phyloP scores from a whole-genome alignment of 2,113 vertebrate species.

The Shinisaurus crocodilurus region DNA sequence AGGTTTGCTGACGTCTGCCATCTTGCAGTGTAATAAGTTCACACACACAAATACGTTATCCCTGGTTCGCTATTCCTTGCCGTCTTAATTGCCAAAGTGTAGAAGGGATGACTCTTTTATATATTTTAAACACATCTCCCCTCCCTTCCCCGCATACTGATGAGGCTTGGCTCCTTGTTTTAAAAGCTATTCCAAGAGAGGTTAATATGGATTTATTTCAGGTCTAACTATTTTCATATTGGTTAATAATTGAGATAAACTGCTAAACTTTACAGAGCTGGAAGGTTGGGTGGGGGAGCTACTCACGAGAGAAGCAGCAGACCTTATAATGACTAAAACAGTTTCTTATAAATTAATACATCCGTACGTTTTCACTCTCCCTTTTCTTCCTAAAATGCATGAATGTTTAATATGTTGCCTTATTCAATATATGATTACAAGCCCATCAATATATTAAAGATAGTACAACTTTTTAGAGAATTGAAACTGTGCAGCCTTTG shows the following conservation, averaged over 20 bases:
- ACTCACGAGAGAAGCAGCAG: slow-evolving; percentile 41
- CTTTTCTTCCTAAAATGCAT: background rate
- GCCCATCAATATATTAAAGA: background rate
- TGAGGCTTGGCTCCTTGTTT: slow-evolving; percentile 25
- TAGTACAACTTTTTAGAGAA: background rate
- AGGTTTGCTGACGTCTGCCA: slow-evolving; percentile 64
- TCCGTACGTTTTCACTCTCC: slow-evolving; percentile 33
- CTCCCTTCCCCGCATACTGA: slow-evolving; percentile 3
- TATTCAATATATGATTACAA: background rate
- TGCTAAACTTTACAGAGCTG: slow-evolving; percentile 56
- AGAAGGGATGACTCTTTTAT: slow-evolving; percentile 17
- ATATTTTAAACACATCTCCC: slow-evolving; percentile 54
- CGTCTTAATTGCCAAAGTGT: slow-evolving; percentile 25
- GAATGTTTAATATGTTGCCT: background rate
- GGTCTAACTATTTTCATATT: slow-evolving; percentile 44
- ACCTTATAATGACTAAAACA: slow-evolving; percentile 57
- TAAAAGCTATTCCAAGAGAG: slow-evolving; percentile 41
- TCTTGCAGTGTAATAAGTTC: slow-evolving; percentile 29
- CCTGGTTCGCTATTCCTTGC: slow-evolving; percentile 36
- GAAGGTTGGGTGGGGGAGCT: slow-evolving; percentile 23
- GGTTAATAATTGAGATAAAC: slow-evolving; percentile 71
- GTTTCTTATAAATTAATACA: slow-evolving; percentile 61
- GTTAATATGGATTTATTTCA: slow-evolving; percentile 65
- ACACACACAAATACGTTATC: slow-evolving; percentile 47
- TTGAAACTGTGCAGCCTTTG: background rate